Evolutionary conservation across 2,888 invertebrate species (phyloP).

Genomic region (Synergus japonicus): DNA sequence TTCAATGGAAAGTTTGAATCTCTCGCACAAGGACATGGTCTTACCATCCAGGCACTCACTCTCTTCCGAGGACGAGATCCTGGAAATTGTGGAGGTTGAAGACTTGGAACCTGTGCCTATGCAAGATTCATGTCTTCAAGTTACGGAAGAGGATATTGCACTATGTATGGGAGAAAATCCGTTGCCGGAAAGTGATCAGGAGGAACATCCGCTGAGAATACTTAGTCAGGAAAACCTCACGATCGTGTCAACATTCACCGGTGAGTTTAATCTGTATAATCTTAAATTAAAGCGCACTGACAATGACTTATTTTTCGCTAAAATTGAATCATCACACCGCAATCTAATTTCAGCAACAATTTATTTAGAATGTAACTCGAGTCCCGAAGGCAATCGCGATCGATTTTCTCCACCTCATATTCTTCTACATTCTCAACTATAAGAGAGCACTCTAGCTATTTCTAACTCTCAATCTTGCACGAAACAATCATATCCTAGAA

Average conservation of each 20-base stretch:
- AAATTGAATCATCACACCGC: not conserved
- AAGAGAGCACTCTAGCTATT: not conserved
- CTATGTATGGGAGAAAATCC: slow-evolving; percentile 89
- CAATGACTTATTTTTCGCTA: not conserved
- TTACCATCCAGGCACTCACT: slow-evolving; percentile 80
- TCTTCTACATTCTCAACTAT: not conserved
- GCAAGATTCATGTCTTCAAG: slow-evolving; percentile 92
- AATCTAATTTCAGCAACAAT: not conserved
- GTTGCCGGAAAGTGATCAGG: slow-evolving; percentile 85
- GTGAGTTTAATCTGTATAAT: slow-evolving; percentile 73
- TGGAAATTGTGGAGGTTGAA: slow-evolving; percentile 89
- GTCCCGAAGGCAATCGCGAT: not conserved
- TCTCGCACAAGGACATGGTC: slow-evolving; percentile 86
- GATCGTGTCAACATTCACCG: slow-evolving; percentile 93
- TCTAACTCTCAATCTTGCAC: not conserved
- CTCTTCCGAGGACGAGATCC: slow-evolving; percentile 84
- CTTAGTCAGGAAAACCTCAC: slow-evolving; percentile 95
- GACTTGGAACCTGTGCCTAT: slow-evolving; percentile 91
- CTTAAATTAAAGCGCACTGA: not conserved
- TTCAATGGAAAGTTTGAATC: slow-evolving; percentile 89
- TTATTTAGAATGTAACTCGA: not conserved
- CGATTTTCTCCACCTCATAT: slow-evolving; percentile 28
- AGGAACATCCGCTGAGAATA: slow-evolving; percentile 92
- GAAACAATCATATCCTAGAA: slow-evolving; percentile 35
- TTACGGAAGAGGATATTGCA: slow-evolving; percentile 95